phyloP scores from a whole-genome alignment of 1,140 invertebrate genomes.

The Pogonus chalceus region DNA sequence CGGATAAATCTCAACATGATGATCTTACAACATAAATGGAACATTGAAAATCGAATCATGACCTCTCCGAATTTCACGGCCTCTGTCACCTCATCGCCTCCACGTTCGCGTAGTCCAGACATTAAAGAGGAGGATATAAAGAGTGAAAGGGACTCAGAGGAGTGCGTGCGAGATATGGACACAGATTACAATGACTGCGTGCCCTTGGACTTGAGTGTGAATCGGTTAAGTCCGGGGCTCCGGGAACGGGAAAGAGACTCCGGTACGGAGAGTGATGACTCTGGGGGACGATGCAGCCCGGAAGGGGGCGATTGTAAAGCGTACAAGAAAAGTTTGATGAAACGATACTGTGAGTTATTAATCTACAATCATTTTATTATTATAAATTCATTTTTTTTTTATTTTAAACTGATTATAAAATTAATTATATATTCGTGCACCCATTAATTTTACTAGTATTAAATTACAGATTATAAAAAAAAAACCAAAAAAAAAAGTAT shows the following conservation, averaged over 20 bases:
- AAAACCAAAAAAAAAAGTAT: background rate
- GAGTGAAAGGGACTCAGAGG: constrained; percentile 19
- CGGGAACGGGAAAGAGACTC: constrained; percentile 43
- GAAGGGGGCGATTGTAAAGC: constrained; percentile 55
- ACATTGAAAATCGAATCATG: constrained; percentile 10
- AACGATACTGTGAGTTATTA: constrained; percentile 73
- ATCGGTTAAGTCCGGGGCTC: constrained; percentile 28
- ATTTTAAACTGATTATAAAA: background rate
- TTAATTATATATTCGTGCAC: background rate
- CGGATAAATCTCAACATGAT: too few relatives aligned
- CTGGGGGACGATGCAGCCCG: constrained; percentile 48
- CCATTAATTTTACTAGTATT: too few relatives aligned
- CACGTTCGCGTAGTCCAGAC: constrained; percentile 11
- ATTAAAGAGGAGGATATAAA: constrained; percentile 22
- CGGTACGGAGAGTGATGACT: constrained; percentile 65
- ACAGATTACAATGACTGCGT: constrained; percentile 39
- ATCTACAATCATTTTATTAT: background rate
- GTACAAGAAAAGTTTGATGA: constrained; percentile 82
- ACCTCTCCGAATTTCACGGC: constrained; percentile 11
- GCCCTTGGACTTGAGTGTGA: constrained; percentile 50
- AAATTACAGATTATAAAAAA: too few relatives aligned
- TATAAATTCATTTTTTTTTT: constrained; percentile 11
- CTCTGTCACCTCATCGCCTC: constrained; percentile 8
- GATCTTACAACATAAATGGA: constrained; percentile 12
- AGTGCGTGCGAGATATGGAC: constrained; percentile 37